Evolutionary conservation across 2,113 vertebrate species (phyloP), one percentile per base, ranked within the genome.

Genomic region (Oreochromis spilurus): DNA sequence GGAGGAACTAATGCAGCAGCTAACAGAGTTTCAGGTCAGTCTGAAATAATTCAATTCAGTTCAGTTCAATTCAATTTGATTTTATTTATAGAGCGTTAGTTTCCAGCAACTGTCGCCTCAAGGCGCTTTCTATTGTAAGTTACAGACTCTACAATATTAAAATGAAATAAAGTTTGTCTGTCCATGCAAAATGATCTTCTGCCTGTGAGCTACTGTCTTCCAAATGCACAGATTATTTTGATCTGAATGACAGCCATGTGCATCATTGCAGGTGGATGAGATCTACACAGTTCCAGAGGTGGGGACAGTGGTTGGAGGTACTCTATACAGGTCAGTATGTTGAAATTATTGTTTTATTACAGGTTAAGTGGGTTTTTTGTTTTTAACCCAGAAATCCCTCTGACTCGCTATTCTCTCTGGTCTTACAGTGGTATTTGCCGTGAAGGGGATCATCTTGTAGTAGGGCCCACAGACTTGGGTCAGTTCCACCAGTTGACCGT

Each of bases 221-320:
- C 6, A 78, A n/a, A 36, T 72, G 5, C 21, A 43, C 7, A 14
- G 45, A 31, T 40, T 21, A n/a, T 29, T 78, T 19, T 29, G 21
- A 87, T 57, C 36, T 84, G 52, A 38, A 5, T 91, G n/a, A 86
- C 9, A 60, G 31, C n/a, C 9, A 10, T 16, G 31, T 82, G 79
- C 10, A 82, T 84, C n/a, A 12, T 82, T 93, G 36, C 94, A 99
- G 99, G 98, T 99, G 26, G 99, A 99, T 97, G 99, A 99, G 96
- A 99, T 99, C 95, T 99, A 99, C 91, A 98, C 98, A 0, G 99
- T 99, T 70, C 99, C 99, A 82, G 99, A 99, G 72, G 99, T 99
- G 91, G 99, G 99, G 55, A 99, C 98, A 24, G 99, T 99, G 87
- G 99, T 99, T 52, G 99, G 99, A 93, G 99, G 99, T 86, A 99